phyloP scores from a whole-genome alignment of 53 echinoderm and acorn worm species.

The Glandiceps talaboti region DNA sequence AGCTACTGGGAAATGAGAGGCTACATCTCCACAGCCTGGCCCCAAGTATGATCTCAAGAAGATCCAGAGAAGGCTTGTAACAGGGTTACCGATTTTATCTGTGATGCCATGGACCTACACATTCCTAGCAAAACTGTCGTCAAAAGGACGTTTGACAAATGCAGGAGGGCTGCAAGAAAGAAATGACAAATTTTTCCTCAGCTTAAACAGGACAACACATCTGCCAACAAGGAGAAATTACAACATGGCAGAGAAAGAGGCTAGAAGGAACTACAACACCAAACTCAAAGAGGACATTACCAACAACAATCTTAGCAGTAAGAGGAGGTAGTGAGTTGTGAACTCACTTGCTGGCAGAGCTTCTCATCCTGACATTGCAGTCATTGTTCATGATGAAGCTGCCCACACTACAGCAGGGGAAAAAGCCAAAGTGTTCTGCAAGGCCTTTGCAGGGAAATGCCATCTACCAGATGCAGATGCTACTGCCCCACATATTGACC shows the following conservation, averaged over 20 bases:
- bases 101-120: conserved; percentile 34
- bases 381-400: neutral
- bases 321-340: neutral
- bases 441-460: neutral
- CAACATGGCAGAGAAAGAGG: neutral
- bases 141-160: conserved; percentile 34
- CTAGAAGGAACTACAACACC: neutral
- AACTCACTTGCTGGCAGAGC: neutral
- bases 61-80: conserved; percentile 17
- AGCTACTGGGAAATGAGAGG: conserved; percentile 36
- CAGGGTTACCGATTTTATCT: conserved; percentile 35
- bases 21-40: conserved; percentile 28
- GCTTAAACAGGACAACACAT: neutral
- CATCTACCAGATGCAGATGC: conserved; percentile 1
- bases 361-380: neutral
- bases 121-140: conserved; percentile 21
- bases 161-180: conserved; percentile 22
- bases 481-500: neutral
- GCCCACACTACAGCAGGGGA: neutral
- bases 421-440: neutral
- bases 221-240: neutral
- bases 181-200: neutral
- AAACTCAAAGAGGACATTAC: neutral
- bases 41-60: neutral
- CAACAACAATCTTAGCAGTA: neutral